These are phyloP conservation scores for Acanthosepion esculentum DNA, from an alignment of 2,888 invertebrate genomes.

Conservation along the genomic window DNA sequence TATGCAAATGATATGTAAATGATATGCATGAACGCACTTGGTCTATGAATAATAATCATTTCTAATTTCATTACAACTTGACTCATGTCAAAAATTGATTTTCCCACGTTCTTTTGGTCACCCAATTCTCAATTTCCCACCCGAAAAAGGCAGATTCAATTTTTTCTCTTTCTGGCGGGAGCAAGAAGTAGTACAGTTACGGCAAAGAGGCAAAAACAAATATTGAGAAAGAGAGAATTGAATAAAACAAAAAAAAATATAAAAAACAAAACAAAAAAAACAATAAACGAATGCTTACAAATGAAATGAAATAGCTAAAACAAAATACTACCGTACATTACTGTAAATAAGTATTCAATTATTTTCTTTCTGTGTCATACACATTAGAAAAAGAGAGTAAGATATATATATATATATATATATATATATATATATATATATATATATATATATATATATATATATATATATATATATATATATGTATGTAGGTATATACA, in stretches of 20 bases:
- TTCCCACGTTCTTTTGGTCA: not conserved
- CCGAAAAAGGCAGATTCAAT: not conserved
- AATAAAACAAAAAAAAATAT: not conserved
- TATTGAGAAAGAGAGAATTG: not conserved
- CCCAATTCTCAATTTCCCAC: not conserved
- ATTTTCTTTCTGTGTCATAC: not conserved
- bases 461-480: not conserved
- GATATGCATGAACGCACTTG: not conserved
- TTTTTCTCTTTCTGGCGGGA: not conserved
- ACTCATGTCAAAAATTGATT: slow-evolving; percentile 40
- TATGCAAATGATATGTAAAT: slow-evolving; percentile 45
- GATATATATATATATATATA: not conserved
- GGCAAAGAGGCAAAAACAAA: not conserved
- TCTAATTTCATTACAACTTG: slow-evolving; percentile 46
- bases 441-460: not conserved
- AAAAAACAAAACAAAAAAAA: not conserved
- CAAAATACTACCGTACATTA: not conserved
- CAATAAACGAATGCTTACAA: not conserved
- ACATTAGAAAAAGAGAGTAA: too few relatives aligned
- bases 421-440: not conserved
- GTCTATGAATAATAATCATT: slow-evolving; percentile 46
- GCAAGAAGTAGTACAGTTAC: too few relatives aligned
- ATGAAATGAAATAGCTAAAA: not conserved
- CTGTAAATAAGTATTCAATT: slow-evolving; percentile 8
- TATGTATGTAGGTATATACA: not conserved